Base-by-base conservation (phyloP, 2,113 vertebrate species). In the Girardinichthys multiradiatus region DNA sequence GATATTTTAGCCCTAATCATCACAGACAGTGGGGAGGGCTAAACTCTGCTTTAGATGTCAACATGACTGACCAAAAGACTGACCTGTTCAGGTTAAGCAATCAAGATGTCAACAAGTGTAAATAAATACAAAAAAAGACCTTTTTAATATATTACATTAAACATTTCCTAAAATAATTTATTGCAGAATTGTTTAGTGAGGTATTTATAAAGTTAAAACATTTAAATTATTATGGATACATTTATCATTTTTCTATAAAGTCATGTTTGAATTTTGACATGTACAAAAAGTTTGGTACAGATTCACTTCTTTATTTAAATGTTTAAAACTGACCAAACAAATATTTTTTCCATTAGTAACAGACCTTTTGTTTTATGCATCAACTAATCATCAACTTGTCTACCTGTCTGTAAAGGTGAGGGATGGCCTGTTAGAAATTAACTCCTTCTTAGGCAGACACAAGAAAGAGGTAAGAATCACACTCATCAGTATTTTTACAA, bases 361-460 rank as follows among this genome's bases (percentile, higher is more conserved):
- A 51, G 21, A 51, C 48, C 4, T 51, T 51, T 51, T 51, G 48
- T n/a, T n/a, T n/a, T 9, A 24, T 30, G 21, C 42, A 4, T 54
- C 19, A 27, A 9, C 8, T 72, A 10, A 67, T 2, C n/a, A 31
- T 14, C 10, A 37, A 2, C 1, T 26, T 27, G 30, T 54, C 26
- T 13, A 24, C 15, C 80, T 33, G 70, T 6, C 29, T 6, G 29
- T 26, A 26, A 65, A 93, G 92, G 91, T 99, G 65, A 92, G 92
- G 58, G 97, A 98, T 13, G 97, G 98, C 2, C 91, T 99, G 78
- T 86, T 86, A 70, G 96, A 98, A 85, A 98, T 99, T 0, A 95
- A 97, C 76, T 82, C 72, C 0, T 99, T 99, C 82, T 93, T 99
- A 24, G 86, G 86, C 10, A 86, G 92, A 67, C 97, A 99, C 81